phyloP scores from a whole-genome alignment of 2,888 invertebrate species.

The Leptinotarsa peninsularis region DNA sequence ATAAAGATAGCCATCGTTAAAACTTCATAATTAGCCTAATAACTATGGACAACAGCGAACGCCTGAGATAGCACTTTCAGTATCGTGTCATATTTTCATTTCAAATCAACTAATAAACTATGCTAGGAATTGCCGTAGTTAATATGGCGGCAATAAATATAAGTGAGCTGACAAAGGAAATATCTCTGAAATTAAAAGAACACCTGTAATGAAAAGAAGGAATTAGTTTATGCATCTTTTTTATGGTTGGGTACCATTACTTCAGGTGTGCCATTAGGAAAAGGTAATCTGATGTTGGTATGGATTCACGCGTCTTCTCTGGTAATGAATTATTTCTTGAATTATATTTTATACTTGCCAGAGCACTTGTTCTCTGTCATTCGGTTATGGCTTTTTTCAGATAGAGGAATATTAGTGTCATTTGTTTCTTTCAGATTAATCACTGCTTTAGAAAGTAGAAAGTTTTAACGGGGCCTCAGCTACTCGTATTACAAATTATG shows the following conservation, averaged over 20 bases:
- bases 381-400: neutral
- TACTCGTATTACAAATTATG: neutral
- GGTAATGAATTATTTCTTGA: slow-evolving; percentile 8
- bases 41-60: neutral
- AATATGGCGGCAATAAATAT: slow-evolving; percentile 23
- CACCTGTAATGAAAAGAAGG: slow-evolving; percentile 21
- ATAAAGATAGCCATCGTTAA: too few relatives aligned
- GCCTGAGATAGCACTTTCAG: neutral
- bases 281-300: slow-evolving; percentile 14
- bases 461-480: neutral
- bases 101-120: slow-evolving; percentile 16
- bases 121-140: slow-evolving; percentile 19
- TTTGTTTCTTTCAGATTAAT: slow-evolving; percentile 11
- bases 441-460: neutral
- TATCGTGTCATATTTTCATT: neutral
- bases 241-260: slow-evolving; percentile 18
- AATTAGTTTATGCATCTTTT: slow-evolving; percentile 14
- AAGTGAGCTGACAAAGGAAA: slow-evolving; percentile 26
- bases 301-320: neutral
- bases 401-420: slow-evolving; percentile 16
- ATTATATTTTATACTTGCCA: neutral
- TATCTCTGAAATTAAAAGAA: slow-evolving; percentile 20
- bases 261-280: slow-evolving; percentile 25
- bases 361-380: slow-evolving; percentile 17
- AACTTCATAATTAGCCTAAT: slow-evolving; percentile 6